Evolutionary conservation across 2,113 vertebrate species (phyloP).

Genomic region (Coptodon bakossiorum): DNA sequence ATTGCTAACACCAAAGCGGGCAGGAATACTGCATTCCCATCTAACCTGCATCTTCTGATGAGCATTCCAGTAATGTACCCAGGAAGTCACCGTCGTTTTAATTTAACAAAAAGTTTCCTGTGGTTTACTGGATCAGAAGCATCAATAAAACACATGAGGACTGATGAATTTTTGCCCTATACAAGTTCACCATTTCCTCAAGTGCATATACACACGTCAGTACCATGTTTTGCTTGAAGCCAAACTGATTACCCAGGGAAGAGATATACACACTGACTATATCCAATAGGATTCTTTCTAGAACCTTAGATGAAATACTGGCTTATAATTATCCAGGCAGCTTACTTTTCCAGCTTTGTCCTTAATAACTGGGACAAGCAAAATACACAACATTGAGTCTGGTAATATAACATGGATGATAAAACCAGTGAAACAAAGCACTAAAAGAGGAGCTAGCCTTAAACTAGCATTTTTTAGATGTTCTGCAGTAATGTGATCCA

Average conservation of each 20-base stretch:
- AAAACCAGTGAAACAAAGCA: background rate
- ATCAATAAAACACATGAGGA: background rate
- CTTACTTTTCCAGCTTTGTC: background rate
- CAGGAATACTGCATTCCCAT: background rate
- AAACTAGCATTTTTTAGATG: background rate
- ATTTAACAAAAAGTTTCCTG: background rate
- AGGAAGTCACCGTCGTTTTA: background rate
- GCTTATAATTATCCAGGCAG: background rate
- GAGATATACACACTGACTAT: background rate
- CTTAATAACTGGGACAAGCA: background rate
- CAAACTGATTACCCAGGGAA: background rate
- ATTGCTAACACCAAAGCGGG: background rate
- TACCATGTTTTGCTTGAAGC: background rate
- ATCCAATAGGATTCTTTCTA: background rate
- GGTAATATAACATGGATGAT: background rate
- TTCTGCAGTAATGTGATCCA: background rate
- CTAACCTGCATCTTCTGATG: background rate
- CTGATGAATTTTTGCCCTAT: background rate
- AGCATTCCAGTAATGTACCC: background rate
- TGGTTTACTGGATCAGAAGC: background rate
- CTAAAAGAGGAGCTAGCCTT: background rate
- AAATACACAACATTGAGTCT: background rate
- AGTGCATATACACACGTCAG: background rate
- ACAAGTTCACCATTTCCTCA: background rate
- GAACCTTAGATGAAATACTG: background rate